Base-by-base conservation (phyloP, 2,113 vertebrate genomes). In the Globicephala melas region DNA sequence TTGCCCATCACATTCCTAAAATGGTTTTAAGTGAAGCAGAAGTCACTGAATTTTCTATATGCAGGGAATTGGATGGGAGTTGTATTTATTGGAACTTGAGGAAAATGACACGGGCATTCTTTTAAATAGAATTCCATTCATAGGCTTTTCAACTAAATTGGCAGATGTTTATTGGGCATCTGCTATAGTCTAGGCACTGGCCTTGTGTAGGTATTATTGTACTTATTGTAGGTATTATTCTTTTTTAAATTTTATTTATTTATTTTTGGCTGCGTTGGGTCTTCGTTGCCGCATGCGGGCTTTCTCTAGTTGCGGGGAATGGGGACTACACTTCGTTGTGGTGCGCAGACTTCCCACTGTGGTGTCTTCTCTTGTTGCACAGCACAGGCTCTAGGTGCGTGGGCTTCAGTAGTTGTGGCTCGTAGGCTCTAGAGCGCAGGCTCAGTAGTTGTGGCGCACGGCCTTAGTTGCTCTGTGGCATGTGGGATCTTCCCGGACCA, bases 81-180 rank as follows among this genome's bases (percentile, higher is more conserved):
- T 90, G 76, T 88, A 77, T 55, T 79, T 68, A 74, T 60, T 70
- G 47, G 6, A 91, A 82, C 55, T 58, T 26, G 25, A 87, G 80
- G 62, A 47, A 83, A 97, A 60, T 60, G 71, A 79, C 31, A 63
- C 1, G 50, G 28, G 6, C 21, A 31, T 63, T 26, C 28, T 95
- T 84, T 82, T 63, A 88, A 88, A 77, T 17, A 94, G 65, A 74
- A 28, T 74, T 91, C 65, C 91, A 67, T 53, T 94, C 31, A 93
- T 76, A 70, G 81, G 13, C 6, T 94, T 95, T 90, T 87, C 33
- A 92, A 70, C 20, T 73, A 79, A 62, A 7, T 28, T 87, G 55
- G n/a, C 15, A 83, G 68, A 70, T 82, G 73, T 67, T 84, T 80
- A 28, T 25, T 89, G 55, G 47, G 12, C 5, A 53, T 81, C 15